A percentile compares a stretch with the other conserved stretches of the same genome.
These are phyloP conservation scores for Blastomussa wellsi DNA, from an alignment of 92 coral and sea anemone genomes.

Conservation along the genomic window DNA sequence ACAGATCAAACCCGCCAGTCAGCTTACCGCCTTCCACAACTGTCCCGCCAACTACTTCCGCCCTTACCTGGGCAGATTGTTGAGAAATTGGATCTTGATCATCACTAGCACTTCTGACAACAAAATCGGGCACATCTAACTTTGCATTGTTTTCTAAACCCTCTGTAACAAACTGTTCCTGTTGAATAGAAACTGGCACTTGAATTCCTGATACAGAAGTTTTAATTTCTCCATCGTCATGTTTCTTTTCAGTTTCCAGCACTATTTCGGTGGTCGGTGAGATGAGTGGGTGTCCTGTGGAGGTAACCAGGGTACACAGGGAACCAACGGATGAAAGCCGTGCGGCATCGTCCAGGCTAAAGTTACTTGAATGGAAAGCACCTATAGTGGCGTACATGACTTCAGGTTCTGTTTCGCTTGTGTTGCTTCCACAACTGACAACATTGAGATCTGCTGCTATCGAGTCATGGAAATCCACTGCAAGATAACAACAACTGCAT, in stretches of 20 bases:
- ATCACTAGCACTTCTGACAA: conserved; percentile 62
- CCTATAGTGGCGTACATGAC: conserved; percentile 87
- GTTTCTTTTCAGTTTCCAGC: conserved; percentile 53
- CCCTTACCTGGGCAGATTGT: conserved; percentile 21
- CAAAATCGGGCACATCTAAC: conserved; percentile 80
- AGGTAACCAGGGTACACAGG: conserved; percentile 71
- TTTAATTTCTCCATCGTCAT: conserved; percentile 59
- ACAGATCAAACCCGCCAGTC: conserved; percentile 78
- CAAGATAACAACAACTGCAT: background rate
- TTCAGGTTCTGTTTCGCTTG: conserved; percentile 69
- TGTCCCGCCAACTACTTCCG: conserved; percentile 52
- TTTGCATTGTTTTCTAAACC: conserved; percentile 58
- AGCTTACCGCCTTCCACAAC: conserved; percentile 57
- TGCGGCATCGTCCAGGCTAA: conserved; percentile 80
- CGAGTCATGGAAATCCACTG: conserved; percentile 25
- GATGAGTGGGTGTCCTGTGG: conserved; percentile 75
- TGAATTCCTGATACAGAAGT: conserved; percentile 29
- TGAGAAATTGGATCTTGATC: conserved; percentile 50
- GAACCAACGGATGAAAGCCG: conserved; percentile 73
- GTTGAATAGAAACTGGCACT: conserved; percentile 53
- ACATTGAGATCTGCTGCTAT: conserved; percentile 17
- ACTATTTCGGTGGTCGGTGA: conserved; percentile 54
- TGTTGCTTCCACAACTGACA: conserved; percentile 35
- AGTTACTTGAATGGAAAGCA: conserved; percentile 79
- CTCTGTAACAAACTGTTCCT: conserved; percentile 56